phyloP scores from a whole-genome alignment of 2,797 vertebrate genomes.

The Aviceda cuculoides region DNA sequence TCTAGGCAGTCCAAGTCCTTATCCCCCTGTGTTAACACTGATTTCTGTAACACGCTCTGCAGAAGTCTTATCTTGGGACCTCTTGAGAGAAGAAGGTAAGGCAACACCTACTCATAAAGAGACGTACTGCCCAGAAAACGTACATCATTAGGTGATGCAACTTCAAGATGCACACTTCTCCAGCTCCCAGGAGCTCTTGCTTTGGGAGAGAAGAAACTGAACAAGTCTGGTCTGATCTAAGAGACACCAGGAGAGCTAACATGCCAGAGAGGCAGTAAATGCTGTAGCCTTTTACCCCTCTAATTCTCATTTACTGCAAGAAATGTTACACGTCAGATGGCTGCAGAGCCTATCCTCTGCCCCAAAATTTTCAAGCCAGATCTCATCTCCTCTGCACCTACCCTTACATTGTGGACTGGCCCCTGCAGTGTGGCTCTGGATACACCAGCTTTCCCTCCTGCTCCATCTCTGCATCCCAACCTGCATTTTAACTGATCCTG shows the following conservation, averaged over 20 bases:
- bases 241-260: neutral
- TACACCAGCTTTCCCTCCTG: neutral
- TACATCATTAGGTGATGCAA: rapidly evolving
- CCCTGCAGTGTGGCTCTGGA: neutral
- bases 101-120: neutral
- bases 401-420: neutral
- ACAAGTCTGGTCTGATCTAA: neutral
- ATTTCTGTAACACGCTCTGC: neutral
- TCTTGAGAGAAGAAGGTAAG: neutral
- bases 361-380: neutral
- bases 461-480: neutral
- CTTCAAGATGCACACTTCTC: rapidly evolving
- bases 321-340: rapidly evolving
- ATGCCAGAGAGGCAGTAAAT: rapidly evolving
- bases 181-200: neutral
- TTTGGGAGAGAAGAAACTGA: neutral
- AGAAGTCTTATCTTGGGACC: neutral
- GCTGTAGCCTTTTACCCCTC: neutral
- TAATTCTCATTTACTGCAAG: neutral
- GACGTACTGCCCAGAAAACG: rapidly evolving
- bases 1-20: neutral
- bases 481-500: neutral
- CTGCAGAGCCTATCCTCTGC: neutral
- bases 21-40: rapidly evolving
- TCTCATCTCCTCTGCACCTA: neutral